Base-by-base conservation (phyloP, 2,797 vertebrate genomes). In the Brachymystax lenok region DNA sequence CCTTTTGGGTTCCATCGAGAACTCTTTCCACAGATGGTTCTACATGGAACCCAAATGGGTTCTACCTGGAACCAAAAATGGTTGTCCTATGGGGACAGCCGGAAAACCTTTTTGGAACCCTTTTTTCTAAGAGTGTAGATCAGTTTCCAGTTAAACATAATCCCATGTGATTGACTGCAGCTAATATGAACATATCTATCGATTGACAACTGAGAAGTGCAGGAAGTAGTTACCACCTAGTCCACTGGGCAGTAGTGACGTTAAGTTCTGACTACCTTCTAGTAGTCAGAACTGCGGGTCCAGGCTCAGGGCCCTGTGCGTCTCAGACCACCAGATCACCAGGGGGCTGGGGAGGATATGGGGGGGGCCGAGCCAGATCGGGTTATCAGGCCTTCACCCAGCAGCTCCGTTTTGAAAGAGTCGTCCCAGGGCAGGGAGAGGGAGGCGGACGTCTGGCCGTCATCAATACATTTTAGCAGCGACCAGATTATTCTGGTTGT, bases 341-440 rank as follows among this genome's bases (percentile, higher is more conserved):
- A 76, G 35, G 33, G 77, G 51, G 10, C 10, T 50, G 19, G 19
- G 17, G 84, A 12, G 0, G 73, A 51, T 64, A 6, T 72, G 33
- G 64, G 10, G 10, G 59, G 72, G 28, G 27, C 3, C 24, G 33
- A 54, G 13, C 68, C 17, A 12, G 14, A 70, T 91, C 85, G 24
- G 4, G 85, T 92, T 93, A 86, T 90, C 51, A 71, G 85, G 79
- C 79, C 79, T 76, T 84, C 76, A 70, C 72, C 83, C 59, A 0
- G 19, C 30, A 71, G 80, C 84, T 89, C 76, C 21, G 80, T 85
- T 88, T 87, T 88, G 85, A 84, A 86, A 86, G 79, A 73, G 33
- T 68, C 24, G 30, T 10, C 33, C 63, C 27, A 12, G 24, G 63
- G 28, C 8, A 46, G 1, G 40, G 61, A n/a, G 61, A 52, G 8